Percentiles rank a stretch among this genome's conserved stretches.
Evolutionary conservation across 2,113 vertebrate genomes (phyloP).

Genomic region (Lepus europaeus): DNA sequence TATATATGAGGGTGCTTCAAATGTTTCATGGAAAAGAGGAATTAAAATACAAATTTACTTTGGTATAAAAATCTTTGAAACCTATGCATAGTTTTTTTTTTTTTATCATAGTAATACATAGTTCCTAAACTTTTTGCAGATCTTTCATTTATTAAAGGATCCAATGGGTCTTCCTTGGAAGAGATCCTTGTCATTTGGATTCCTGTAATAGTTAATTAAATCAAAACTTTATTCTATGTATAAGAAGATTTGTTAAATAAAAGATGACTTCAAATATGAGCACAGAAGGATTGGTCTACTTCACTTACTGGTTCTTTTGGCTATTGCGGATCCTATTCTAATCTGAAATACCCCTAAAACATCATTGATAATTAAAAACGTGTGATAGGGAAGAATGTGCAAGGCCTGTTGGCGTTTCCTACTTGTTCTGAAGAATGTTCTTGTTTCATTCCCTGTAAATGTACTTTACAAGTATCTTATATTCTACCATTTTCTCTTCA

Average conservation of each 20-base stretch:
- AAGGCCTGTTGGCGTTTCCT: slow-evolving; percentile 53
- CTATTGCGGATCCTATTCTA: background rate
- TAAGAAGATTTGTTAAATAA: background rate
- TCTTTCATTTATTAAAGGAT: too few species aligned
- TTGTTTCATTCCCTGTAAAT: slow-evolving; percentile 53
- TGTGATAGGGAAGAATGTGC: background rate
- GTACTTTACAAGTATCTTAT: slow-evolving; percentile 52
- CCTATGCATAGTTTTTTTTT: too few species aligned
- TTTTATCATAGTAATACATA: too few species aligned
- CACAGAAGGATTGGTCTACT: background rate
- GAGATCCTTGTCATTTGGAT: background rate
- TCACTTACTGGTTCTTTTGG: background rate
- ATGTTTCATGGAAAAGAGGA: too few species aligned
- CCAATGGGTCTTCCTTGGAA: background rate
- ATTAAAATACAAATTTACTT: too few species aligned
- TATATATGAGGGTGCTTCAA: too few species aligned
- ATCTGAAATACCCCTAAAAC: background rate
- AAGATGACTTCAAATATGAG: background rate
- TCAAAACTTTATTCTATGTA: background rate
- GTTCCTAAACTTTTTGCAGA: too few species aligned
- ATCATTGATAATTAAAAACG: slow-evolving; percentile 51
- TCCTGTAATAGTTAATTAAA: slow-evolving; percentile 26
- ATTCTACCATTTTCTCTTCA: slow-evolving; percentile 57
- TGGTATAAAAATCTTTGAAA: too few species aligned
- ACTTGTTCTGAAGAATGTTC: slow-evolving; percentile 24